Percentiles rank a stretch among this genome's conserved stretches.
Conservation (phyloP, 2,113 vertebrate species). For the Oceanites oceanicus region DNA sequence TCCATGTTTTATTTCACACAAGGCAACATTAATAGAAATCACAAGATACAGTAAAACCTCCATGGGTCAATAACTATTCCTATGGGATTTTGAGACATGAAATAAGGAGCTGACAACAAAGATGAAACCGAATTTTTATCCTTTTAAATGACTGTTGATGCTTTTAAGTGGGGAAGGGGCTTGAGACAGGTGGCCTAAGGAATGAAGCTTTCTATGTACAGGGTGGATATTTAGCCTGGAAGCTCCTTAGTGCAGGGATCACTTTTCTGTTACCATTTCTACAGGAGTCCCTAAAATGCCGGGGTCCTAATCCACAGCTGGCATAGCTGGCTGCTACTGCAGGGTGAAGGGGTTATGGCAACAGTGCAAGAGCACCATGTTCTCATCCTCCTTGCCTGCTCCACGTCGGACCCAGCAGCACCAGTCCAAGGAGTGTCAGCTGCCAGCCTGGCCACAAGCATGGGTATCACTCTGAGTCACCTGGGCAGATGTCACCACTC, state of each 20-base stretch:
- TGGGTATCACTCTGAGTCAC: background rate
- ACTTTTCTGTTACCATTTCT: background rate
- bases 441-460: background rate
- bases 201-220: background rate
- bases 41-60: background rate
- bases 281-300: background rate
- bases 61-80: background rate
- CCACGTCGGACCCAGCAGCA: fast-evolving
- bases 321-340: background rate
- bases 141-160: background rate
- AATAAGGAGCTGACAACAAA: background rate
- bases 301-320: background rate
- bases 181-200: background rate
- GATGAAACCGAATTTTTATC: background rate
- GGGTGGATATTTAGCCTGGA: background rate
- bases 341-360: background rate
- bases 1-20: background rate
- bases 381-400: background rate
- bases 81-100: background rate
- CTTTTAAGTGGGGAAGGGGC: background rate
- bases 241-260: background rate
- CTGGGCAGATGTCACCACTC: background rate
- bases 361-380: background rate
- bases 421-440: background rate
- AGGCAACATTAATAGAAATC: background rate